Base-by-base conservation (phyloP, 2,797 vertebrate species). In the Diplodus sargus region DNA sequence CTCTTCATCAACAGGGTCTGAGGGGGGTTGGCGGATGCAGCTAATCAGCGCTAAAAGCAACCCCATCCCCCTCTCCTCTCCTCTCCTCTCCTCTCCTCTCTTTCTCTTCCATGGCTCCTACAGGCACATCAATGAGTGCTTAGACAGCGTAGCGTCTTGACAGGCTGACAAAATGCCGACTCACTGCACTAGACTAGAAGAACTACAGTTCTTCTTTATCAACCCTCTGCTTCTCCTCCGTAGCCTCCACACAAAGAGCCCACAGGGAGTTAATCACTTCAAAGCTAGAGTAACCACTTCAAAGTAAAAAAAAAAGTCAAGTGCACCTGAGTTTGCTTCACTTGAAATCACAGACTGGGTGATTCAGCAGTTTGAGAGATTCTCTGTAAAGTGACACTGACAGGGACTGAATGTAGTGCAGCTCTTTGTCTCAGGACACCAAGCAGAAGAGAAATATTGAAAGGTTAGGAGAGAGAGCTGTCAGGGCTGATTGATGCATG, bases 21-120 rank as follows among this genome's bases (percentile, higher is more conserved):
- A 52, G 76, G 81, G 25, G 34, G 34, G 56, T 28, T 34, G 30
- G 84, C 48, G 61, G 85, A 70, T 58, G 12, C 42, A 92, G 91
- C 90, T 95, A 95, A 96, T 95, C 94, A 95, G 91, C 70, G 86
- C 90, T 96, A 95, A 95, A 95, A 95, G 95, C 91, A 67, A 62
- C 49, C 51, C 79, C 39, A 57, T 28, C 57, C 73, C 65, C 60
- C 59, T 64, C 68, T 51, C 76, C 34, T 34, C 56, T 34, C 78
- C 28, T 28, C 68, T 51, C 76, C 34, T 34, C 56, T 34, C 77
- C 28, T 28, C 28, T 28, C 28, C 28, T 28, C 43, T 82, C 76
- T 82, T 78, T 58, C 57, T 57, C 82, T 43, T 83, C 81, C 71
- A 76, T 81, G 61, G 76, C 72, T 74, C 74, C 57, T 22, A 58